A percentile compares a stretch with the other conserved stretches of the same genome.
These are phyloP conservation scores for Penaeus monodon DNA, from an alignment of 2,888 invertebrate species.

Conservation along the genomic window DNA sequence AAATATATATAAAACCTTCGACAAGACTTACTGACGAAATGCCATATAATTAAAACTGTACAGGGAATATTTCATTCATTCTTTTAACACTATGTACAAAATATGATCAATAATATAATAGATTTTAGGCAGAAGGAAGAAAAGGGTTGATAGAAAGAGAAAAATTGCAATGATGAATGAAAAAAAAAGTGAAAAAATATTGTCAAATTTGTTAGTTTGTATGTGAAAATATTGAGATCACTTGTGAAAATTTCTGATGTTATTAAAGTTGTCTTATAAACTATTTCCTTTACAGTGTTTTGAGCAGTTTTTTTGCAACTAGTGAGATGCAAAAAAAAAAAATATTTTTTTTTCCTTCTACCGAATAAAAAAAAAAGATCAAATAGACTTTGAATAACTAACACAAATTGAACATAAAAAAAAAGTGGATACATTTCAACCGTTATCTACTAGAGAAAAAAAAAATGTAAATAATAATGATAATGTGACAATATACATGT, in stretches of 20 bases:
- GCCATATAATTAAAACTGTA: constrained; percentile 59
- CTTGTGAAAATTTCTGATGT: constrained; percentile 59
- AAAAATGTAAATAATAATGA: not conserved
- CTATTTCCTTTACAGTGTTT: constrained; percentile 30
- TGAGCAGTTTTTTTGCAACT: constrained; percentile 46
- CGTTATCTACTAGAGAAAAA: constrained; percentile 1
- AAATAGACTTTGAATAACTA: constrained; percentile 57
- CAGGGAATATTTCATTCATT: constrained; percentile 46
- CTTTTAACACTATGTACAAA: constrained; percentile 60
- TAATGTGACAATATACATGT: not conserved
- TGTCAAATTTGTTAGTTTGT: constrained; percentile 17
- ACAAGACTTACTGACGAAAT: constrained; percentile 50
- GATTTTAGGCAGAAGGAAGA: constrained; percentile 52
- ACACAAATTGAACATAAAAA: constrained; percentile 29
- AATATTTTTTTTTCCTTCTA: constrained; percentile 38
- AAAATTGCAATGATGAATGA: not conserved
- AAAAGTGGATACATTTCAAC: too few species aligned
- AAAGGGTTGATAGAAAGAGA: constrained; percentile 10
- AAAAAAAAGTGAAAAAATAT: constrained; percentile 36
- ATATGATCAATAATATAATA: constrained; percentile 52
- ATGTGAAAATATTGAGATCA: constrained; percentile 53
- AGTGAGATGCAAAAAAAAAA: constrained; percentile 17
- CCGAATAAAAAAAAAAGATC: constrained; percentile 42
- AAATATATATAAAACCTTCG: constrained; percentile 58
- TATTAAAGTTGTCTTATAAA: constrained; percentile 5